Base-by-base conservation (phyloP, 2,113 vertebrate species). In the Motacilla alba region DNA sequence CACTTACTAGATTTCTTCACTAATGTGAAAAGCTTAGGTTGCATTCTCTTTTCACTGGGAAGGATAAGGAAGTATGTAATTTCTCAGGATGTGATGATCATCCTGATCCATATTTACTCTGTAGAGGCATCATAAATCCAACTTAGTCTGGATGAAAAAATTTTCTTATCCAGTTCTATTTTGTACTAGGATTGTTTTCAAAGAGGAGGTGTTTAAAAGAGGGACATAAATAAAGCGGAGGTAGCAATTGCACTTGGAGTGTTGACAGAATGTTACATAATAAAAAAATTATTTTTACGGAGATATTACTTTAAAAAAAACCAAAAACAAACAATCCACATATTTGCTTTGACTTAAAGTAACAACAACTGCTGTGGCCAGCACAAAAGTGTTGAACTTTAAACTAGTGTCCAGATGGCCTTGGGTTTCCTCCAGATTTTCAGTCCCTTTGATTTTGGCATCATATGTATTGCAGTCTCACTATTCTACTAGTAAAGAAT, bases 361-460 rank as follows among this genome's bases (percentile, higher is more conserved):
- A 82, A 68, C 16, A 79, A 17, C 50, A 62, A 27, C 49, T 87
- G 18, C 70, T 85, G 53, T 37, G 37, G 47, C 53, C 70, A 90
- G 46, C 10, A 50, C 37, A 73, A 31, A 85, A 83, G 49, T 76
- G 53, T 78, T 93, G 79, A 94, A 90, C 67, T 94, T 90, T 11
- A 88, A 43, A 73, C 35, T 85, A 90, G 37, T 85, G 60, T 83
- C 82, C 74, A 89, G 58, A 72, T 94, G 70, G 75, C 55, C 37
- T 69, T 94, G 86, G 78, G 27, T 91, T 95, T 89, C 58, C 64
- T 93, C 92, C 75, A 74, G 75, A 89, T 68, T 87, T 74, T 43
- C 35, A 77, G 55, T 85, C 33, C 28, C 58, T 75, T 56, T 55
- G 43, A 15, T 84, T 95, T 92, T 94, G 79, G 87, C 85, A 87